phyloP scores from a whole-genome alignment of 2,888 invertebrate genomes.

The Lycocerus yunnanus region DNA sequence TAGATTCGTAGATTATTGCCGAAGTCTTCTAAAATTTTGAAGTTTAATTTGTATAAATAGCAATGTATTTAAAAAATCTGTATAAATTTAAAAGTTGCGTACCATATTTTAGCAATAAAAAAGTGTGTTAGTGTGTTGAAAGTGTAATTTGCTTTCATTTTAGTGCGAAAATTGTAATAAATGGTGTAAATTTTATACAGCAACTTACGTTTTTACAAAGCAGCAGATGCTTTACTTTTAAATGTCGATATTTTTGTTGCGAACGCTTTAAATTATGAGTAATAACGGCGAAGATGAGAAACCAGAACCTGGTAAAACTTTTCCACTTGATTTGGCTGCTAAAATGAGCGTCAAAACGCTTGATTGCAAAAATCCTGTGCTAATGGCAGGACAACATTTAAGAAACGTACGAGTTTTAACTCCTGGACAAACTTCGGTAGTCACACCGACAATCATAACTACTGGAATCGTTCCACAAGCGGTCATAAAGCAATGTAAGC shows the following conservation, averaged over 20 bases:
- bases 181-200: not conserved
- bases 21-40: constrained; percentile 36
- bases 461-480: constrained; percentile 57
- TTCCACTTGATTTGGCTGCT: constrained; percentile 59
- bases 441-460: constrained; percentile 52
- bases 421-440: constrained; percentile 44
- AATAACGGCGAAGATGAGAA: constrained; percentile 60
- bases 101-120: not conserved
- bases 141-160: not conserved
- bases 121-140: not conserved
- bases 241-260: constrained; percentile 3
- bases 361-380: constrained; percentile 52
- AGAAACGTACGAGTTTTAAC: constrained; percentile 53
- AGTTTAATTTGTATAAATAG: constrained; percentile 34
- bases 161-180: not conserved
- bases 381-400: constrained; percentile 52
- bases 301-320: constrained; percentile 61
- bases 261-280: constrained; percentile 46
- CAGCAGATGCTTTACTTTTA: constrained; percentile 19
- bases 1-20: constrained; percentile 21
- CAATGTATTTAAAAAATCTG: constrained; percentile 21
- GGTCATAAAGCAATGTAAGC: constrained; percentile 60
- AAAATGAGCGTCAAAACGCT: constrained; percentile 59
- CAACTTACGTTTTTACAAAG: constrained; percentile 2
- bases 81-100: not conserved